Base-by-base conservation (phyloP, 2,797 vertebrate species). In the Sebastes matsubarae region DNA sequence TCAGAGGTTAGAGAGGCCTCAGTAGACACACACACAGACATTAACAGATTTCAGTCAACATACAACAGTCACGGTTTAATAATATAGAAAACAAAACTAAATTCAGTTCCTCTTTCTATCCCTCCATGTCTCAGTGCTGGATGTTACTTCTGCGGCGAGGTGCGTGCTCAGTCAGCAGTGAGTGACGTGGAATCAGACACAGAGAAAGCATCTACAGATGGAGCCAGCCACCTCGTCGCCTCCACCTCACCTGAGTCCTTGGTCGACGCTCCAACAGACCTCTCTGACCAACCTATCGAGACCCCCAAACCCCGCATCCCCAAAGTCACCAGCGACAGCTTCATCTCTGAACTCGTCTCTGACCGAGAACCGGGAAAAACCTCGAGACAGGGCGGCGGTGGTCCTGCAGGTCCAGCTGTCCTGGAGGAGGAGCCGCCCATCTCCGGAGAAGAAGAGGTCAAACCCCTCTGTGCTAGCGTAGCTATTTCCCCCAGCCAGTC, bases 111-210 rank as follows among this genome's bases (percentile, higher is more conserved):
- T 77, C 9, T 4, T n/a, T 46, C 50, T 54, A 9, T n/a, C 3
- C 27, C 6, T 87, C 77, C 71, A 24, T 71, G 85, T 77, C 59
- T 55, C 91, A 99, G 99, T 20, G 98, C 98, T 7, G 98, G 99
- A 84, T 98, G 97, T 94, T 99, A 97, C 94, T 99, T 99, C 90
- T 96, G 96, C 0, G 97, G 97, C 5, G 98, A 99, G 92, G 96
- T 97, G 61, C 96, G 94, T 54, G 94, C 94, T 81, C 96, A 96
- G 52, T 95, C 96, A 4, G 87, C 80, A 8, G 91, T 87, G 27
- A 96, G 96, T 0, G 96, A 98, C 61, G 91, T 90, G 4, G 97
- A 98, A 66, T 95, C 92, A 0, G 98, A 98, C 25, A 63, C 90
- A 6, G 93, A 94, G 20, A 11, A 96, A 97, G 85, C 91, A 79